Evolutionary conservation across 2,797 vertebrate genomes (phyloP).

Genomic region (Lepidocolaptes lacrymiger): DNA sequence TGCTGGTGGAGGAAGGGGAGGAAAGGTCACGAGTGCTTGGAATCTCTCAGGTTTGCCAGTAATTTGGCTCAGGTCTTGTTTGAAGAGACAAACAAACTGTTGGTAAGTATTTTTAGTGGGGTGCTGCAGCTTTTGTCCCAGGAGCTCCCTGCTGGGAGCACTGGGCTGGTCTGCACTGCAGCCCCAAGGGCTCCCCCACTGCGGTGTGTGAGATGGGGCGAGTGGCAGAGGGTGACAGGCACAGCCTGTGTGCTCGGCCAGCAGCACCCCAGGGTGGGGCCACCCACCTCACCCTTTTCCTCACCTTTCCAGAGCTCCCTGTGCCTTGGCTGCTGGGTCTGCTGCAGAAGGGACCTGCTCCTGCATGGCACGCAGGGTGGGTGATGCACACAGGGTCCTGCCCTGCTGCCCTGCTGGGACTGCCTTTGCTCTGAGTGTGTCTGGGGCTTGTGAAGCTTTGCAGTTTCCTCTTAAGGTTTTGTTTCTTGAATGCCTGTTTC

Average conservation of each 20-base stretch:
- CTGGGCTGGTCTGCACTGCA: not conserved
- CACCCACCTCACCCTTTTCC: not conserved
- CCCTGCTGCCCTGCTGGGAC: not conserved
- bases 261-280: fast-evolving
- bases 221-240: fast-evolving
- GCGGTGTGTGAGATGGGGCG: fast-evolving
- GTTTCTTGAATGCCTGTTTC: not conserved
- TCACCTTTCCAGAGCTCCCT: not conserved
- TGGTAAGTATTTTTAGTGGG: not conserved
- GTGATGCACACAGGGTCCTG: fast-evolving
- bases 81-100: not conserved
- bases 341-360: not conserved
- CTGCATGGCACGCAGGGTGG: fast-evolving
- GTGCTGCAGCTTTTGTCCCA: not conserved
- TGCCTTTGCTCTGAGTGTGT: not conserved
- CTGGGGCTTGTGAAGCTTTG: not conserved
- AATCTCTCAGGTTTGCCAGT: not conserved
- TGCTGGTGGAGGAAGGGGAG: not conserved
- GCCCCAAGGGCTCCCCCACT: not conserved
- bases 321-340: not conserved
- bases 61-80: not conserved
- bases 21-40: not conserved
- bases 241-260: fast-evolving
- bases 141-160: not conserved
- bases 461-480: not conserved